These are phyloP conservation scores for Ecliptopera silaceata DNA, from an alignment of 2,888 invertebrate species.

Conservation along the genomic window DNA sequence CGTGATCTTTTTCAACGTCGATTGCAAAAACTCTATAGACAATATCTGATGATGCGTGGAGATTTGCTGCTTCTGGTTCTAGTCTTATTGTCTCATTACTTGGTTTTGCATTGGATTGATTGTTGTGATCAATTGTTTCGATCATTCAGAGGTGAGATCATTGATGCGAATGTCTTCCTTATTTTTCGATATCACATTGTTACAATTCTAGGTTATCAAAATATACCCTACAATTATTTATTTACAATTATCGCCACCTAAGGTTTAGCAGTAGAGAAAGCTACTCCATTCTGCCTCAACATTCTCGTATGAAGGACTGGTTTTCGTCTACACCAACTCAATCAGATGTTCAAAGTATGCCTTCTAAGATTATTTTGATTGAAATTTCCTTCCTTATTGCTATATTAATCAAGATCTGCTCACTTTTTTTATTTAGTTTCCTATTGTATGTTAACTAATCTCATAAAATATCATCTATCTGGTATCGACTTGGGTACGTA, in stretches of 20 bases:
- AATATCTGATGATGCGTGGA: constrained; percentile 17
- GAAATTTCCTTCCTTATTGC: not conserved
- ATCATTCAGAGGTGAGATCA: not conserved
- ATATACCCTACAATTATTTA: too few relatives aligned
- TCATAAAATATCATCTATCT: too few relatives aligned
- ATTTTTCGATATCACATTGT: not conserved
- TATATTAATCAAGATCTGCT: not conserved
- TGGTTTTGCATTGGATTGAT: constrained; percentile 4
- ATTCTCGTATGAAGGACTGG: too few relatives aligned
- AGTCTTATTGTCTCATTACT: constrained; percentile 4
- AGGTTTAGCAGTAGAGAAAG: not conserved
- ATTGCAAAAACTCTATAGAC: constrained; percentile 15
- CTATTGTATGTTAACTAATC: too few relatives aligned
- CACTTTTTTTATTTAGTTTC: not conserved
- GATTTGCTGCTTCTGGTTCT: constrained; percentile 17
- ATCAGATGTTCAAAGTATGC: too few relatives aligned
- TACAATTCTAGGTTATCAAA: too few relatives aligned
- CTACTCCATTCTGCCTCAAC: too few relatives aligned
- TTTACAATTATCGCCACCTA: too few relatives aligned
- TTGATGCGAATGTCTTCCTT: not conserved
- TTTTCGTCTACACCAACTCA: too few relatives aligned
- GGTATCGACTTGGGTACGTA: not conserved
- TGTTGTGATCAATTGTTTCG: constrained; percentile 5
- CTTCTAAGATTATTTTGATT: not conserved
- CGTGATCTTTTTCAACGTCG: constrained; percentile 21